Base-by-base conservation (phyloP, 2,113 vertebrate genomes). In the Ornithorhynchus anatinus region DNA sequence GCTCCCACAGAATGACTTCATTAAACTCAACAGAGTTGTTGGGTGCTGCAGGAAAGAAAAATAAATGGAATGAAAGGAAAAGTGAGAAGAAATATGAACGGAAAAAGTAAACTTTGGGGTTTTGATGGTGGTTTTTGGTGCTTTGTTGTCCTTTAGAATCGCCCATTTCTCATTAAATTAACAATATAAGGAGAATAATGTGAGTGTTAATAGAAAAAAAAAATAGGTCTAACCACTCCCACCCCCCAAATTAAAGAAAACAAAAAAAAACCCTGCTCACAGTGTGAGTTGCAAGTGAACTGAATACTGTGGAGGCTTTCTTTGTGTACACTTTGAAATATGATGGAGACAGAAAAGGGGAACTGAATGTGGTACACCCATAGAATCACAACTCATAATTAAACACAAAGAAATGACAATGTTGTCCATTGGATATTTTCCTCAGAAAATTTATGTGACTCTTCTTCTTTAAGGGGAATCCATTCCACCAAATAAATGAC, bases 401-500 rank as follows among this genome's bases (percentile, higher is more conserved):
- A 68, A 71, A 56, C 61, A 60, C 33, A 59, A 1, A 7, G 23
- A 43, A 56, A 42, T 73, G 45, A 52, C 33, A 35, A 31, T 59
- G 36, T 17, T 43, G 3, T 68, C 45, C 29, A 59, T 75, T 77
- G 72, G 47, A 79, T 70, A 65, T 25, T 80, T 38, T 57, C 3
- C 16, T n/a, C 15, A 6, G 1, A 77, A 16, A 61, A 70, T 5
- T 1, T 1, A 42, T 60, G 10, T 27, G 53, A 3, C 14, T 76
- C 59, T 69, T 1, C 15, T 0, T 61, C 31, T 54, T 69, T 15
- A 43, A 42, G 6, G 43, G 14, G 31, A n/a, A 42, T 22, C 48
- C 66, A 2, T 31, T 36, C 37, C 40, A 52, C 7, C 59, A 35
- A 51, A 36, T 16, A 36, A 70, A 71, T 54, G 20, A 1, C 0